Percentiles rank a stretch among this genome's conserved stretches.
Conservation (phyloP, 92 coral and sea anemone genomes). For the Pocillopora grandis region DNA sequence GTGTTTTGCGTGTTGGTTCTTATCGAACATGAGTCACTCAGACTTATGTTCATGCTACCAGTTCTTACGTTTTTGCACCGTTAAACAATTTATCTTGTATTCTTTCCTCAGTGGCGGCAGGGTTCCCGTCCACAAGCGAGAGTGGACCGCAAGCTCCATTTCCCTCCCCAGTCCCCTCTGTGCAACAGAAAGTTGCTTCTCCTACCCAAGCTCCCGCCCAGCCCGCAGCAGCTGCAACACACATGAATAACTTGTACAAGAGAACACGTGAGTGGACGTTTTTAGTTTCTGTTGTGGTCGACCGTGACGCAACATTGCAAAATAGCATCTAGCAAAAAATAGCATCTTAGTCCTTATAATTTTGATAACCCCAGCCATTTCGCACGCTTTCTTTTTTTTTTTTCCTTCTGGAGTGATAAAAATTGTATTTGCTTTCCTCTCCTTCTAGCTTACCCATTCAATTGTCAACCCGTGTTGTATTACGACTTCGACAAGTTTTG, state of each 20-base stretch:
- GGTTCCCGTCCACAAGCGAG: conserved; percentile 20
- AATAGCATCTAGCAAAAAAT: too few relatives aligned
- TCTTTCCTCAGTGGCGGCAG: conserved; percentile 22
- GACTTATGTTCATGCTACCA: neutral
- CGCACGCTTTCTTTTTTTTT: too few relatives aligned
- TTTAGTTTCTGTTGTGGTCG: too few relatives aligned
- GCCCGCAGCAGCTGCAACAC: neutral
- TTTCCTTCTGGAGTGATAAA: too few relatives aligned
- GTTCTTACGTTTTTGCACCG: neutral
- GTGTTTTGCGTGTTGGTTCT: too few relatives aligned
- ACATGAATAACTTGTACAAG: neutral
- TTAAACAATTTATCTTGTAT: neutral
- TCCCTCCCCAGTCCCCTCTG: conserved; percentile 18
- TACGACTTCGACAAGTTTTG: conserved; percentile 87
- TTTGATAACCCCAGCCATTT: too few relatives aligned
- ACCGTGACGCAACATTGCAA: too few relatives aligned
- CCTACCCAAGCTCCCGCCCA: conserved; percentile 18
- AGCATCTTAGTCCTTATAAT: too few relatives aligned
- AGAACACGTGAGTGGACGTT: neutral
- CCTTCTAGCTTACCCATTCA: conserved; percentile 69
- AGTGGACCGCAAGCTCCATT: conserved; percentile 23
- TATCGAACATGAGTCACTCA: too few relatives aligned
- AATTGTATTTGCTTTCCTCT: too few relatives aligned
- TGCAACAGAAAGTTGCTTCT: neutral
- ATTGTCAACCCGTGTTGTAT: conserved; percentile 80